A percentile compares a stretch with the other conserved stretches of the same genome.
phyloP scores from a whole-genome alignment of 2,888 invertebrate species.

The Diloba caeruleocephala region DNA sequence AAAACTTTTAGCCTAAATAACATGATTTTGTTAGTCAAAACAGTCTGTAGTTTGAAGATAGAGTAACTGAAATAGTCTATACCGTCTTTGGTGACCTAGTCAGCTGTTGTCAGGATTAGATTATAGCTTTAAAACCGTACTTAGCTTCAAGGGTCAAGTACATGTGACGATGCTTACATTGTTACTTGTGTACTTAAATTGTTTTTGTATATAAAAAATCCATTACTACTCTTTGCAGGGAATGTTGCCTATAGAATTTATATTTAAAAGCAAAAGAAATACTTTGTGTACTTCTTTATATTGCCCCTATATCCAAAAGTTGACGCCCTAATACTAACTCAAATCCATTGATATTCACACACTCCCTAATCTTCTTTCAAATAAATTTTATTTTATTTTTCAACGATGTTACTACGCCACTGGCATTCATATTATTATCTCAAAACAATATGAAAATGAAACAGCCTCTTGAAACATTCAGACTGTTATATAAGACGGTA shows the following conservation, averaged over 20 bases:
- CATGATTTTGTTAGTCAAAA: constrained; percentile 16
- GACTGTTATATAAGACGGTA: constrained; percentile 22
- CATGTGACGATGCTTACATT: too few relatives aligned
- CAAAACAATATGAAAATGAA: constrained; percentile 36
- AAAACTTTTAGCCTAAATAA: constrained; percentile 43
- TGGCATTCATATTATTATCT: constrained; percentile 55
- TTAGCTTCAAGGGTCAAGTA: too few relatives aligned
- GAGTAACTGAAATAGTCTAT: too few relatives aligned
- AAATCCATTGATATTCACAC: constrained; percentile 16
- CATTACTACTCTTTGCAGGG: too few relatives aligned
- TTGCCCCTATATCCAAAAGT: not conserved
- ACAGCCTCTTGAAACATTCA: constrained; percentile 21
- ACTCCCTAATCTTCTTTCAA: constrained; percentile 29
- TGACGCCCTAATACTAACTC: not conserved
- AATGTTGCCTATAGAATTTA: too few relatives aligned
- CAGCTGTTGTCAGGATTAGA: too few relatives aligned
- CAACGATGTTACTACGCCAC: constrained; percentile 48
- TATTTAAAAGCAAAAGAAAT: too few relatives aligned
- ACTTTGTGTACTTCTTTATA: too few relatives aligned
- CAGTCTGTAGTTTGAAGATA: constrained; percentile 26
- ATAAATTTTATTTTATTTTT: constrained; percentile 44
- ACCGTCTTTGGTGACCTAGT: too few relatives aligned
- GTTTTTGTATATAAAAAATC: too few relatives aligned
- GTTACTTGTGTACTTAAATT: too few relatives aligned
- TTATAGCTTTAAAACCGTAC: too few relatives aligned